Base-by-base conservation (phyloP, 2,113 vertebrate genomes). In the Anolis carolinensis region DNA sequence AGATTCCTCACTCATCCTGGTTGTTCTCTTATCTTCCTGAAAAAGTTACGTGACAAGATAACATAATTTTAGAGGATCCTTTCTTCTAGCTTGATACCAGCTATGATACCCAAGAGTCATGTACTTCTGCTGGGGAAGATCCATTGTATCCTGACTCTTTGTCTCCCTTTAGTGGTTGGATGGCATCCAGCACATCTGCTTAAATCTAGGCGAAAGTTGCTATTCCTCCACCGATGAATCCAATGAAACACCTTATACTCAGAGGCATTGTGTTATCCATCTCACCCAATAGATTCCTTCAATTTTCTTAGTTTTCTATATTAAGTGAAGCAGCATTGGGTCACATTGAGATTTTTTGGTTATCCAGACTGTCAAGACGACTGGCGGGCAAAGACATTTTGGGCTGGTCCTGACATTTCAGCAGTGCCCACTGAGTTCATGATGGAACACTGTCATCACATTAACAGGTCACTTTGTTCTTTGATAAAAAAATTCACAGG, bases 261-360 rank as follows among this genome's bases (percentile, higher is more conserved):
- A 36, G 44, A 52, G 39, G 44, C 50, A 32, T 70, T 32, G 21
- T 34, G 4, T 21, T 30, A 86, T 21, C 18, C 21, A 10, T 55
- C 30, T n/a, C 76, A 5, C 18, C 55, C 36, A 72, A 65, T 30
- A 30, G 27, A 63, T 67, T 30, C 20, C 36, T 34, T 30, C 55
- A 2, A 7, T 55, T 27, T 3, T 5, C 5, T 48, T 30, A 13
- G 25, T 34, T 72, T 10, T 80, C 85, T 65, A 65, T 48, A 34
- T 32, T 34, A 62, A 16, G 14, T 9, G 14, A 48, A 1, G 16
- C 72, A 76, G 86, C 30, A 79, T 23, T 18, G 7, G 25, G 76
- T 86, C 89, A 81, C 79, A 55, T 23, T 86, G 84, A n/a, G 76
- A 44, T 65, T 83, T 86, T 83, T 86, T 52, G 81, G 78, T 55